Evolutionary conservation across 2,113 vertebrate species (phyloP), one percentile per base, ranked within the genome.

Genomic region (Amia ocellicauda): DNA sequence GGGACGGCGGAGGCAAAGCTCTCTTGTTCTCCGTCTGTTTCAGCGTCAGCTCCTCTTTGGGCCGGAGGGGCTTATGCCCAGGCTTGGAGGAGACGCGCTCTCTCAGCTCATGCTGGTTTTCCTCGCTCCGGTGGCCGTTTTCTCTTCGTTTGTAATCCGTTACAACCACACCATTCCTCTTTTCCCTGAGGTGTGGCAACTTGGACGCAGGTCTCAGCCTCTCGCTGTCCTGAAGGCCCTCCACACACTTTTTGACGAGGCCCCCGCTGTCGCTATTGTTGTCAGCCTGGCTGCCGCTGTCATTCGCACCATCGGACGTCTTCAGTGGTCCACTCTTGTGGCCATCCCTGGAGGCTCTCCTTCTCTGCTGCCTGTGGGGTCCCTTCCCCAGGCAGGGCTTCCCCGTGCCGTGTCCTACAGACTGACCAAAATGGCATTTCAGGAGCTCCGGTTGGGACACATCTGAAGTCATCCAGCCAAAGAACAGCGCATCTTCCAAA

Each of bases 401-500:
- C 82, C 84, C 88, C 70, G 80, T 91, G 70, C 88, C 91, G 89
- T 0, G 82, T 69, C 69, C 72, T 67, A 1, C 2, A 22, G 62
- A 68, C 7, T 64, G 71, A 17, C 60, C 88, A 0, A 88, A 91
- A 63, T 86, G 84, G 83, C 86, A 89, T 68, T 82, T 90, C 54
- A 90, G 62, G 60, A 90, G 86, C 77, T 89, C 83, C 2, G 90
- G 82, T 70, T 87, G 85, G n/a, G 87, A 87, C 43, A 75, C 83
- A 0, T 74, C 82, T 76, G 88, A 69, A 0, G 91, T 83, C 0
- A 85, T 78, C 50, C 87, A 88, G 28, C 88, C 88, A 66, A 90
- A 89, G 70, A 92, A 69, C 55, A 92, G 78, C 3, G 86, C 74
- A 63, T 76, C 84, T 76, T 93, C 92, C 84, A 91, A 23, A 3